Conservation (phyloP, 1,140 invertebrate species). For the Phthorimaea operculella region DNA sequence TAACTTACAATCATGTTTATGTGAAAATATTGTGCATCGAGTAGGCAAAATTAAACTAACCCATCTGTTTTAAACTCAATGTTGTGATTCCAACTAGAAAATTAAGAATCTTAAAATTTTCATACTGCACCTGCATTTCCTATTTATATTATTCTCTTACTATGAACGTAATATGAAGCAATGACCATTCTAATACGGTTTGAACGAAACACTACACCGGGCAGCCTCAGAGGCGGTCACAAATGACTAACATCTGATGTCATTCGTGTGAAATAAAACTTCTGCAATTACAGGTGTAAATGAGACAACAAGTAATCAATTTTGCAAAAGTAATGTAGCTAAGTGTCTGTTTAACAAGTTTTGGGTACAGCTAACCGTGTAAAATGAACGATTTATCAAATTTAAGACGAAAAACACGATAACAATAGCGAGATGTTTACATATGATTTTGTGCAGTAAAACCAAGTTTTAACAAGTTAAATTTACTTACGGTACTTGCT, state of each 20-base stretch:
- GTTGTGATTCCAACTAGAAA: too few relatives aligned
- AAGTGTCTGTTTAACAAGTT: not conserved
- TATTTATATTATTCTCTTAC: too few relatives aligned
- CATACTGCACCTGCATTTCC: too few relatives aligned
- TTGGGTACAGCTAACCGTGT: not conserved
- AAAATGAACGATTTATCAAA: not conserved
- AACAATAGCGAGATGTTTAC: not conserved
- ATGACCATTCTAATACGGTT: too few relatives aligned
- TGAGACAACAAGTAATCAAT: not conserved
- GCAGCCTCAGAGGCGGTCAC: constrained; percentile 13
- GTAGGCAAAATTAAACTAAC: too few relatives aligned
- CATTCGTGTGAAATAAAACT: constrained; percentile 16
- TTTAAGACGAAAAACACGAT: not conserved
- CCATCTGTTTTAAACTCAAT: too few relatives aligned
- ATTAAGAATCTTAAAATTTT: too few relatives aligned
- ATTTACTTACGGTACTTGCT: not conserved
- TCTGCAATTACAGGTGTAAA: not conserved
- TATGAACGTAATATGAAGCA: too few relatives aligned
- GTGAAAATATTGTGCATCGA: too few relatives aligned
- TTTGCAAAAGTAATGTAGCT: not conserved
- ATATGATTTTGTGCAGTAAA: not conserved
- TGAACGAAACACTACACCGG: not conserved
- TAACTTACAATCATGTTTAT: too few relatives aligned
- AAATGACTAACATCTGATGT: constrained; percentile 43
- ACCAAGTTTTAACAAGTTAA: not conserved